phyloP scores from a whole-genome alignment of 1,140 invertebrate genomes.

The Ceratina australensis region DNA sequence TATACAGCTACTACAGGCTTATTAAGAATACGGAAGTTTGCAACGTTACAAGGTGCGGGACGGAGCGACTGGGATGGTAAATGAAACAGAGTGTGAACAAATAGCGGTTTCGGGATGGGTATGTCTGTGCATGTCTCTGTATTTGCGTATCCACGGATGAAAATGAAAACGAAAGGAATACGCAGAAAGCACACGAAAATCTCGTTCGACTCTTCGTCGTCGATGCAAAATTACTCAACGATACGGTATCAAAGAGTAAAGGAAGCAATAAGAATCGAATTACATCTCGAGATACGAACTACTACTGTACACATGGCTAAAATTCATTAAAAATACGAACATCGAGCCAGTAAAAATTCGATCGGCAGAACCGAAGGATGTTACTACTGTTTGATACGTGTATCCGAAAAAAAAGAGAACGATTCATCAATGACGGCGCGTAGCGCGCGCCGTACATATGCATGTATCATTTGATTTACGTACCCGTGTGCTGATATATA shows the following conservation, averaged over 20 bases:
- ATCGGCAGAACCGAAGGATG: background rate
- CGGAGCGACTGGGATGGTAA: constrained; percentile 39
- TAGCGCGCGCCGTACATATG: background rate
- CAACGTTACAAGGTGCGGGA: constrained; percentile 5
- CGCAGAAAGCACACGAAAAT: background rate
- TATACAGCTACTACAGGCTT: constrained; percentile 21
- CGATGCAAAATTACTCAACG: background rate
- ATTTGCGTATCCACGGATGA: constrained; percentile 38
- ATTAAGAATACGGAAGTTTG: constrained; percentile 10
- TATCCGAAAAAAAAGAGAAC: constrained; percentile 1
- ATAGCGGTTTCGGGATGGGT: constrained; percentile 41
- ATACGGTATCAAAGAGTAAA: background rate
- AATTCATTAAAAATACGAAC: background rate
- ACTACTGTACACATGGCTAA: background rate
- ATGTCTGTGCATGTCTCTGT: constrained; percentile 60
- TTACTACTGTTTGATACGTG: background rate
- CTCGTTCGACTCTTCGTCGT: background rate
- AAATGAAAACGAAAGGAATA: background rate
- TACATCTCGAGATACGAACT: too few species aligned
- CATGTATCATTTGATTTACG: constrained; percentile 8
- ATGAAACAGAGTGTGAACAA: constrained; percentile 55
- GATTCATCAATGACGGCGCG: constrained; percentile 8
- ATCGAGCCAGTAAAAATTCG: background rate
- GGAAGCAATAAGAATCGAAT: background rate
- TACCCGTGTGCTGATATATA: constrained; percentile 26